A percentile compares a stretch with the other conserved stretches of the same genome.
Conservation (phyloP, 2,797 vertebrate species). For the Diceros bicornis region DNA sequence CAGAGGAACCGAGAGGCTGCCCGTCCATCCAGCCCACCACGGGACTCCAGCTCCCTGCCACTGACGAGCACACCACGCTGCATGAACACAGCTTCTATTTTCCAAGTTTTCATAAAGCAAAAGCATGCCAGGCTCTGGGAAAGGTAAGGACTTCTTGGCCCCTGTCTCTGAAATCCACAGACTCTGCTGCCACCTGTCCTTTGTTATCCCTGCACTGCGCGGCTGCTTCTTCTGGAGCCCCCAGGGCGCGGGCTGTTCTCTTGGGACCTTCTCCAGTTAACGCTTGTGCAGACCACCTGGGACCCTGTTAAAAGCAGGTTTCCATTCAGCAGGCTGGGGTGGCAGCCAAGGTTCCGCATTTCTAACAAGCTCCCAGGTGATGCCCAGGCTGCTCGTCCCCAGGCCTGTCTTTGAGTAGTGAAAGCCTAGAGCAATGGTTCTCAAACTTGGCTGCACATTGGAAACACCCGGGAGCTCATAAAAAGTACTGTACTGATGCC, state of each 20-base stretch:
- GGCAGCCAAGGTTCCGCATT: neutral
- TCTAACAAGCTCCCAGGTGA: neutral
- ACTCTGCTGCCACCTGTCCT: slow-evolving; percentile 31
- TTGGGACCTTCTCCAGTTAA: neutral
- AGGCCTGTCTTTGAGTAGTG: neutral
- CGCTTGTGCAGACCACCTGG: neutral
- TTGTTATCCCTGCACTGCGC: slow-evolving; percentile 74
- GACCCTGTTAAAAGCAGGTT: neutral
- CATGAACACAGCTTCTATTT: slow-evolving; percentile 71
- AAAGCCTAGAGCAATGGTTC: neutral
- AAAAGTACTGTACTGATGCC: neutral
- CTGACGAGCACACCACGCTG: slow-evolving; percentile 56
- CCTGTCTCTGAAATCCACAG: neutral
- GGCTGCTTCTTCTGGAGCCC: slow-evolving; percentile 59
- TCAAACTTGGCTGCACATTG: neutral
- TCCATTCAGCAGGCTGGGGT: neutral
- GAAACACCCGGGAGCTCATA: neutral
- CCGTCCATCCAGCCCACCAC: slow-evolving; percentile 56
- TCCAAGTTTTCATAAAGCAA: slow-evolving; percentile 75
- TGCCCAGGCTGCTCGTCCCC: neutral
- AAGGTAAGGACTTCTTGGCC: neutral
- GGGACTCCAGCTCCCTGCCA: slow-evolving; percentile 57
- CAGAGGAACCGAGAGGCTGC: slow-evolving; percentile 78
- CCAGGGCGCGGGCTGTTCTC: neutral
- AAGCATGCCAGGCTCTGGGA: neutral